phyloP scores from a whole-genome alignment of 1,140 invertebrate genomes.

The Himalopsyche phryganea region DNA sequence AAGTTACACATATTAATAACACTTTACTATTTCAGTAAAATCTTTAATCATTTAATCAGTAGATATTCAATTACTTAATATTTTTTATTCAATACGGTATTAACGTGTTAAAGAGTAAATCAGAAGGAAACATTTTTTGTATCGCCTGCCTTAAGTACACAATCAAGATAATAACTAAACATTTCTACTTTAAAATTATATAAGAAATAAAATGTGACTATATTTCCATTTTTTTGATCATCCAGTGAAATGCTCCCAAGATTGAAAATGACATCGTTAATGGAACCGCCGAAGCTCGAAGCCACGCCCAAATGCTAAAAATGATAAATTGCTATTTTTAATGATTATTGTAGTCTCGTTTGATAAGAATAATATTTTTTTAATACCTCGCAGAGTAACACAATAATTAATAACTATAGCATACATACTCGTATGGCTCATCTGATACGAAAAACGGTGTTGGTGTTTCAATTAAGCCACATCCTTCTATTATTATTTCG shows the following conservation, averaged over 20 bases:
- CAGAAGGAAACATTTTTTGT: too few species aligned
- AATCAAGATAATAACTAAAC: too few species aligned
- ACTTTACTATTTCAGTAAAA: too few species aligned
- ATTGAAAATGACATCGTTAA: conserved; percentile 71
- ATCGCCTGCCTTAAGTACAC: too few species aligned
- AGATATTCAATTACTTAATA: too few species aligned
- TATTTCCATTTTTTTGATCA: conserved; percentile 65
- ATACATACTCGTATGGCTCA: conserved; percentile 65
- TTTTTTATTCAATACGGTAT: too few species aligned
- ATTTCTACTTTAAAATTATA: too few species aligned
- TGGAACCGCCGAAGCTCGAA: conserved; percentile 69
- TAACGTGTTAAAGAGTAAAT: too few species aligned
- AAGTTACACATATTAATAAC: too few species aligned
- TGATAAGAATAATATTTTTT: neutral
- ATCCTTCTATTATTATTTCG: conserved; percentile 64
- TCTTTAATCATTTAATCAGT: too few species aligned
- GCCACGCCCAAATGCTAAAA: conserved; percentile 68
- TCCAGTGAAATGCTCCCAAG: conserved; percentile 71
- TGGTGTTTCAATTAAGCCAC: conserved; percentile 58
- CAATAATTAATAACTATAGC: neutral
- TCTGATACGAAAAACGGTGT: conserved; percentile 64
- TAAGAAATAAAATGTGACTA: too few species aligned
- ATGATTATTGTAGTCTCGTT: neutral
- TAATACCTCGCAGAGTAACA: neutral
- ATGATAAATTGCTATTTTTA: conserved; percentile 34